Evolutionary conservation across 2,888 invertebrate species (phyloP).

Genomic region (Melanophora roralis): DNA sequence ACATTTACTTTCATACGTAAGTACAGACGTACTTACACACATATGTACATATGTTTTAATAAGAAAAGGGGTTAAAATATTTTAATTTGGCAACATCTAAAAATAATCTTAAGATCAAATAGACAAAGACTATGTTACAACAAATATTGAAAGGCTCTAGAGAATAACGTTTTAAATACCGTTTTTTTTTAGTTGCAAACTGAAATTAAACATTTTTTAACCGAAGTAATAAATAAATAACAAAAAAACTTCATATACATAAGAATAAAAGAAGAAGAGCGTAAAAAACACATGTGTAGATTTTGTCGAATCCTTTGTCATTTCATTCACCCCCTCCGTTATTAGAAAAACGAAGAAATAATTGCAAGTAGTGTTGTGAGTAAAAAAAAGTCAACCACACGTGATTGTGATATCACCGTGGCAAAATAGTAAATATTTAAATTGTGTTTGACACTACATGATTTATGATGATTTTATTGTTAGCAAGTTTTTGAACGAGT

Average conservation of each 20-base stretch:
- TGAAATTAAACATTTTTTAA: slow-evolving; percentile 18
- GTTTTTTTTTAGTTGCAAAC: slow-evolving; percentile 31
- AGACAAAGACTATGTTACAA: slow-evolving; percentile 27
- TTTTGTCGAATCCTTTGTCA: slow-evolving; percentile 10
- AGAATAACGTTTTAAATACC: slow-evolving; percentile 51
- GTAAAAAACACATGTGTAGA: slow-evolving; percentile 43
- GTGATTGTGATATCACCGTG: slow-evolving; percentile 59
- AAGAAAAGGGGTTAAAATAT: slow-evolving; percentile 41
- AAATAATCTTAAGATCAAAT: slow-evolving; percentile 54
- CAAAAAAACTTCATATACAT: too few relatives aligned
- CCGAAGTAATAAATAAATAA: too few relatives aligned
- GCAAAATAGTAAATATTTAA: slow-evolving; percentile 65
- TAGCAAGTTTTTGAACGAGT: not conserved
- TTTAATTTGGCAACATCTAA: slow-evolving; percentile 50
- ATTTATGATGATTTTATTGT: slow-evolving; percentile 62
- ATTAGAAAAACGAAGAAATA: not conserved
- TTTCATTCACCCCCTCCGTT: not conserved
- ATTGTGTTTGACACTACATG: slow-evolving; percentile 66
- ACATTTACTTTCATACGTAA: not conserved
- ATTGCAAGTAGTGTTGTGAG: not conserved
- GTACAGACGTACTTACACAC: not conserved
- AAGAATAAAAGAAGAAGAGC: not conserved
- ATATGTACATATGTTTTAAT: not conserved
- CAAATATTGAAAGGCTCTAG: slow-evolving; percentile 31
- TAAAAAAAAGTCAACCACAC: slow-evolving; percentile 46